Percentiles rank a stretch among this genome's conserved stretches.
These are phyloP conservation scores for Origma solitaria DNA, from an alignment of 2,113 vertebrate species.

Conservation along the genomic window DNA sequence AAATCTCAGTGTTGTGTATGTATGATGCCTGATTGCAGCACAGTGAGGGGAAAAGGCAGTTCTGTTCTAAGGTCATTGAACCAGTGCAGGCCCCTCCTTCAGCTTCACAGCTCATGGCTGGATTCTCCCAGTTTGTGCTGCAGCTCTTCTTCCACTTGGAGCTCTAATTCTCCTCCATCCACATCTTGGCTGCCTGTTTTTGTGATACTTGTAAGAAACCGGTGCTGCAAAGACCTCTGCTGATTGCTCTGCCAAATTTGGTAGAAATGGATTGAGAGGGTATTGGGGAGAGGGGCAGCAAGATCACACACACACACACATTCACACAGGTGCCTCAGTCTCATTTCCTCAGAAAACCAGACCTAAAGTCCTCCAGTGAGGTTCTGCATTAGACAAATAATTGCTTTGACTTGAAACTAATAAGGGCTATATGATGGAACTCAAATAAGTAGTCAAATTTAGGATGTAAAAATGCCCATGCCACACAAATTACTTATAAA, in stretches of 20 bases:
- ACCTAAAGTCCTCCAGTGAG: not conserved
- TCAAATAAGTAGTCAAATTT: not conserved
- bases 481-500: not conserved
- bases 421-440: not conserved
- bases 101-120: not conserved
- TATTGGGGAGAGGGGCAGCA: not conserved
- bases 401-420: not conserved
- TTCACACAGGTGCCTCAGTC: accelerated
- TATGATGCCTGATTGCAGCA: not conserved
- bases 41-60: not conserved
- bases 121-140: not conserved
- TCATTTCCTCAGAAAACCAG: not conserved
- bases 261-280: not conserved
- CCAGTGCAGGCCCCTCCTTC: not conserved
- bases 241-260: not conserved
- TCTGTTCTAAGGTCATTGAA: not conserved
- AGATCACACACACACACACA: not conserved
- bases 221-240: not conserved
- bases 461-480: not conserved
- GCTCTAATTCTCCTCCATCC: not conserved
- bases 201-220: not conserved
- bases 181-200: not conserved
- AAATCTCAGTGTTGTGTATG: not conserved
- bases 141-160: not conserved
- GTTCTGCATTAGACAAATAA: not conserved